Evolutionary conservation across 2,888 invertebrate species (phyloP), one percentile per base, ranked within the genome.

Genomic region (Boloria euphrosyne): DNA sequence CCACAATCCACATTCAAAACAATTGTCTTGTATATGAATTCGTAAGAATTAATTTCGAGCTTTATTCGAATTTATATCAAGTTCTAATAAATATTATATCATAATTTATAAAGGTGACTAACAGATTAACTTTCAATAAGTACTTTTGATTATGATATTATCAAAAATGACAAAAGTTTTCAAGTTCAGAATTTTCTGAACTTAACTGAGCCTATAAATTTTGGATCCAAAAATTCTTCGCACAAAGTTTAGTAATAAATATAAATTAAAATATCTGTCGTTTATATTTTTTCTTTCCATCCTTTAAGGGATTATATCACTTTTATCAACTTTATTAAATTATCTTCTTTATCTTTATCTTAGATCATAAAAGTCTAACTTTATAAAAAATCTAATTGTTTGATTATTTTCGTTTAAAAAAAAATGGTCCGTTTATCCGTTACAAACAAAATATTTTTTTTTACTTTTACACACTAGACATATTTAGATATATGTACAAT

Each of bases 111-210:
- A 16, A 71, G 67, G 72, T 75, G 80, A 31, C 31, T 31, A 31
- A 31, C 7, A 7, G 31, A 80, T 80, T 80, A 81, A 82, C 80
- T 80, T 78, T 78, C 73, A 74, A 70, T 74, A n/a, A n/a, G n/a
- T n/a, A 75, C 74, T 83, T 80, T 84, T 84, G 81, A 80, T 80
- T 80, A 80, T 80, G 78, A 79, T 75, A 77, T 75, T 77, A 69
- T 69, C 65, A 66, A 71, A 72, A 71, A 66, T 68, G 69, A 63
- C 51, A 51, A 68, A 71, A 71, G 68, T 72, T 72, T 66, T 7
- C 58, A 63, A 58, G 65, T 65, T 68, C 59, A 7, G 31, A 31
- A 63, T 67, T 63, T 22, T 22, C 22, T 22, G 22, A 22, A 66
- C 68, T 65, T 68, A 68, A 68, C 69, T 58, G 52, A 18, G 10